Conservation (phyloP, 2,113 vertebrate species). For the Pedetes capensis region DNA sequence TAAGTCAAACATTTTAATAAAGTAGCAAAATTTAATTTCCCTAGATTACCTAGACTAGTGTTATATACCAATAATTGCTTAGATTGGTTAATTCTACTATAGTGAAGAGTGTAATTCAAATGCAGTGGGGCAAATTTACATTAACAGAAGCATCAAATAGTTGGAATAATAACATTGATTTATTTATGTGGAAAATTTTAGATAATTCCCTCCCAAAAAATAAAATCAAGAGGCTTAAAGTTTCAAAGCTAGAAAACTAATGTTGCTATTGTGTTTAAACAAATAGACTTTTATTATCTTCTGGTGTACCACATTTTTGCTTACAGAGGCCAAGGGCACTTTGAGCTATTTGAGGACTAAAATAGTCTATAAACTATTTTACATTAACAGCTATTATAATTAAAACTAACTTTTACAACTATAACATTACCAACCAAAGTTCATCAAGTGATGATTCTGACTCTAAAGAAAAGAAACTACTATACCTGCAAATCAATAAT, state of each 20-base stretch:
- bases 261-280: not conserved
- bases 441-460: not conserved
- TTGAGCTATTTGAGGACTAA: not conserved
- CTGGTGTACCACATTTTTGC: not conserved
- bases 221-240: not conserved
- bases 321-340: not conserved
- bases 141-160: not conserved
- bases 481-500: not conserved
- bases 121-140: not conserved
- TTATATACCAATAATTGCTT: not conserved
- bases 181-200: not conserved
- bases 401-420: not conserved
- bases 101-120: not conserved
- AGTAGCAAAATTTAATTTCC: not conserved
- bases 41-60: not conserved
- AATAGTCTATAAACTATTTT: not conserved
- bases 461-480: not conserved
- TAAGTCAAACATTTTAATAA: not conserved
- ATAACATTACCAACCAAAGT: not conserved
- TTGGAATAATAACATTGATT: conserved; percentile 15
- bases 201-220: not conserved
- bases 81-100: not conserved
- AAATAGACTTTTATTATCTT: not conserved
- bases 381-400: not conserved
- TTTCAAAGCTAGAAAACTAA: not conserved